These are phyloP conservation scores for Budorcas taxicolor DNA, from an alignment of 2,113 vertebrate genomes.

Conservation along the genomic window DNA sequence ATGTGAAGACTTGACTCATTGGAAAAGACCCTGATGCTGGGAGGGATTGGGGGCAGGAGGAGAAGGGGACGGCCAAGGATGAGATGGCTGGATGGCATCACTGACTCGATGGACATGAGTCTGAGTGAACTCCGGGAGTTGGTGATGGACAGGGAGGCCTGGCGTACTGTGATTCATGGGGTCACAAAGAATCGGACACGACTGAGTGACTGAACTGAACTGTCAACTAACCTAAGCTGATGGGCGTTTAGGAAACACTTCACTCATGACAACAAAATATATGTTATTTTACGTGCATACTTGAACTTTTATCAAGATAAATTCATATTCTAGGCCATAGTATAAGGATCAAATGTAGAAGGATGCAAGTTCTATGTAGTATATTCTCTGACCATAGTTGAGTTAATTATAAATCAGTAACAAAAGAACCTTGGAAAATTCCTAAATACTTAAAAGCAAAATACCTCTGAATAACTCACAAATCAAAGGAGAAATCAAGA, in stretches of 20 bases:
- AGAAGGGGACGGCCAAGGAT: too few relatives aligned
- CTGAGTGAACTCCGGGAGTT: too few relatives aligned
- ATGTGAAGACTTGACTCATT: too few relatives aligned
- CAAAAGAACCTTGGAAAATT: background rate
- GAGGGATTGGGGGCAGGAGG: too few relatives aligned
- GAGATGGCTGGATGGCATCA: too few relatives aligned
- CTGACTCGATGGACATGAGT: too few relatives aligned
- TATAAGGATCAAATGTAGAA: background rate
- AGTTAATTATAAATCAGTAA: background rate
- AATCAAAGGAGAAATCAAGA: background rate
- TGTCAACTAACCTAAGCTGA: background rate
- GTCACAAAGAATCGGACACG: too few relatives aligned
- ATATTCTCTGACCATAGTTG: background rate
- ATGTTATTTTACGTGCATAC: background rate
- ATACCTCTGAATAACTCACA: background rate
- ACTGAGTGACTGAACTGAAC: too few relatives aligned
- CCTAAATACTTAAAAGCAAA: background rate
- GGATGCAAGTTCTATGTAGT: background rate
- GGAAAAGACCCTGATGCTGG: too few relatives aligned
- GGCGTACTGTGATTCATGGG: accelerated
- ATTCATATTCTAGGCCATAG: background rate
- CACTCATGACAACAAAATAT: background rate
- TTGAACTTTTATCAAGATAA: background rate
- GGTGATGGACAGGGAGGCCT: too few relatives aligned
- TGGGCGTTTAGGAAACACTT: background rate